Evolutionary conservation across 1,140 invertebrate genomes (phyloP).

Genomic region (Heliconius eleuchia): DNA sequence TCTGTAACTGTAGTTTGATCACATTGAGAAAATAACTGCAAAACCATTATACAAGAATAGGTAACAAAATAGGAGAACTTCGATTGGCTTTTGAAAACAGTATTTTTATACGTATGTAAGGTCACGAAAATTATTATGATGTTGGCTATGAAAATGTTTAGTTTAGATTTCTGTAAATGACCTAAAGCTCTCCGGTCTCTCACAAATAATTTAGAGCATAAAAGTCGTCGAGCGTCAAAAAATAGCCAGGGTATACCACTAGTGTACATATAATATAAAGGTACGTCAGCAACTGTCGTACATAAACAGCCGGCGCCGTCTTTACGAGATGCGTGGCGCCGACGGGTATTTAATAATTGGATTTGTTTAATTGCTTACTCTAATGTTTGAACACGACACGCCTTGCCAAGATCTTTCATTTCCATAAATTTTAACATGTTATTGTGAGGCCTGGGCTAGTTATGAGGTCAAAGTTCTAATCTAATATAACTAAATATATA

Average conservation of each 20-base stretch:
- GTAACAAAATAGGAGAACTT: too few species aligned
- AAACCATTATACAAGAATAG: too few species aligned
- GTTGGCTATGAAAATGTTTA: too few species aligned
- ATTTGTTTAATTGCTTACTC: slow-evolving; percentile 11
- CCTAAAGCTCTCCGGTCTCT: too few species aligned
- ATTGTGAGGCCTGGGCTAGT: neutral
- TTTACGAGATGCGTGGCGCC: slow-evolving; percentile 14
- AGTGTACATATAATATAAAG: neutral
- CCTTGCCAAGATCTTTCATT: slow-evolving; percentile 8
- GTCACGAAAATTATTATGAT: too few species aligned
- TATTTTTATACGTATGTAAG: too few species aligned
- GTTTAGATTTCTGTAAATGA: too few species aligned
- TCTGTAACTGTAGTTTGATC: too few species aligned
- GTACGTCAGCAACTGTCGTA: neutral
- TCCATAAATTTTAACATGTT: slow-evolving; percentile 12
- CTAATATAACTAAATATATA: neutral
- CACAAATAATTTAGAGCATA: neutral
- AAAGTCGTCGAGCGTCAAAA: neutral
- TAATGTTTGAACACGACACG: slow-evolving; percentile 6
- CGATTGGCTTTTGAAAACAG: too few species aligned
- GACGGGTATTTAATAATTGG: slow-evolving; percentile 13
- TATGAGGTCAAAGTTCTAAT: neutral
- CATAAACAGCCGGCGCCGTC: slow-evolving; percentile 14
- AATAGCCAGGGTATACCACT: neutral
- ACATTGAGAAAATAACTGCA: too few species aligned